Evolutionary conservation across 1,140 invertebrate genomes (phyloP), one percentile per base, ranked within the genome.

Genomic region (Bombus turneri): DNA sequence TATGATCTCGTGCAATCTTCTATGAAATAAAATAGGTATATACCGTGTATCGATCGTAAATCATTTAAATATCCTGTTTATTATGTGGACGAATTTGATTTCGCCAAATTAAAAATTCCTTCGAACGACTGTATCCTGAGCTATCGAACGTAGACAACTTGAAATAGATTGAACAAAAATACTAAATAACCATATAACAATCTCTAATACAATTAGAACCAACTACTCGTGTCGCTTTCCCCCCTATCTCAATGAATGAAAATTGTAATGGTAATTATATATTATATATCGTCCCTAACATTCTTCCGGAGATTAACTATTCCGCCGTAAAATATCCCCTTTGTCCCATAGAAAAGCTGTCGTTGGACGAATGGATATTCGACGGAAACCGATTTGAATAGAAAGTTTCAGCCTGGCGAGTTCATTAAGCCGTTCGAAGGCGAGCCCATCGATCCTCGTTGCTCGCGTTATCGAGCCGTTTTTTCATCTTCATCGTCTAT

Each of bases 401-500:
- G 41, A 66, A 47, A 53, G 31, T 31, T 12, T 9, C 25, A 39
- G 25, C 43, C 57, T 2, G 1, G 18, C n/a, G 28, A 53, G 77
- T 79, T 79, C 77, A 79, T 79, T 72, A 72, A 77, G 85, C 47
- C 68, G 83, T 66, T 72, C 73, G 47, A 59, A 28, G 3, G 18
- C 18, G 75, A 66, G 28, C 22, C 9, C 22, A 62, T 66, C 59
- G 72, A 53, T 83, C 71, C 41, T 75, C 71, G 57, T 64, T 69
- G 64, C n/a, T 37, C 57, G 25, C 62, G 15, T 47, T 83, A 66
- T 83, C 81, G 59, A 1, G 2, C 39, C n/a, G 53, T 62, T 75
- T 83, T 47, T 76, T 83, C 81, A 76, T 76, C 81, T 47, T 53
- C 72, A 64, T 66, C 59, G 72, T 28, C 41, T 76, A 83, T 83